Percentiles rank a stretch among this genome's conserved stretches.
Evolutionary conservation across 2,888 invertebrate species (phyloP).

Genomic region (Epiblema foenella): DNA sequence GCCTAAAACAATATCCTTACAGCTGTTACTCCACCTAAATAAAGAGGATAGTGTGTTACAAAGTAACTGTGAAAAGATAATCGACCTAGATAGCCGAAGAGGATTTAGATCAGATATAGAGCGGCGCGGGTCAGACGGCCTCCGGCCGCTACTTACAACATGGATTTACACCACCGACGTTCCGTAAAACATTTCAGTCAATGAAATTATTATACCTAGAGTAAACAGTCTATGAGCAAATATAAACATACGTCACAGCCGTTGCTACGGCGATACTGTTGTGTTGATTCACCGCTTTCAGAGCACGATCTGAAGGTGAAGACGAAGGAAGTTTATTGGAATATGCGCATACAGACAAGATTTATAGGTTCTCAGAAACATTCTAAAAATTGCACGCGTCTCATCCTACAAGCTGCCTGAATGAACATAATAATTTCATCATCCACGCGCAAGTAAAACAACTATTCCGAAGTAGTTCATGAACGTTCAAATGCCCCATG

Average conservation of each 20-base stretch:
- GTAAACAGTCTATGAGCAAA: slow-evolving; percentile 74
- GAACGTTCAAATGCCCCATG: not conserved
- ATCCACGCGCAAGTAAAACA: not conserved
- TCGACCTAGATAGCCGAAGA: slow-evolving; percentile 40
- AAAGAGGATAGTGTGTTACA: slow-evolving; percentile 11
- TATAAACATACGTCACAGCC: slow-evolving; percentile 75
- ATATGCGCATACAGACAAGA: slow-evolving; percentile 72
- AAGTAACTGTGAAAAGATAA: slow-evolving; percentile 36
- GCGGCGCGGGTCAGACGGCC: slow-evolving; percentile 39
- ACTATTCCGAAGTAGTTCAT: not conserved
- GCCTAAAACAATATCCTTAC: slow-evolving; percentile 9
- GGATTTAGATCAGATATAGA: slow-evolving; percentile 38
- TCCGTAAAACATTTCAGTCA: slow-evolving; percentile 72
- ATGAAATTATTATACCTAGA: slow-evolving; percentile 78
- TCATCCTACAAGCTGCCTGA: slow-evolving; percentile 47
- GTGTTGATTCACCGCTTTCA: slow-evolving; percentile 72
- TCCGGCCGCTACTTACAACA: slow-evolving; percentile 42
- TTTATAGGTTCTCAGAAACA: slow-evolving; percentile 76
- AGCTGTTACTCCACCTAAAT: slow-evolving; percentile 17
- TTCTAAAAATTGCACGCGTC: slow-evolving; percentile 75
- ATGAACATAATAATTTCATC: slow-evolving; percentile 17
- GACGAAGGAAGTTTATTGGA: slow-evolving; percentile 77
- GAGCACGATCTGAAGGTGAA: slow-evolving; percentile 70
- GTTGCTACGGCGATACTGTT: slow-evolving; percentile 71
- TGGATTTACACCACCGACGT: slow-evolving; percentile 49